A percentile compares a stretch with the other conserved stretches of the same genome.
Conservation (phyloP, 1,140 invertebrate species). For the Campoletis sonorensis region DNA sequence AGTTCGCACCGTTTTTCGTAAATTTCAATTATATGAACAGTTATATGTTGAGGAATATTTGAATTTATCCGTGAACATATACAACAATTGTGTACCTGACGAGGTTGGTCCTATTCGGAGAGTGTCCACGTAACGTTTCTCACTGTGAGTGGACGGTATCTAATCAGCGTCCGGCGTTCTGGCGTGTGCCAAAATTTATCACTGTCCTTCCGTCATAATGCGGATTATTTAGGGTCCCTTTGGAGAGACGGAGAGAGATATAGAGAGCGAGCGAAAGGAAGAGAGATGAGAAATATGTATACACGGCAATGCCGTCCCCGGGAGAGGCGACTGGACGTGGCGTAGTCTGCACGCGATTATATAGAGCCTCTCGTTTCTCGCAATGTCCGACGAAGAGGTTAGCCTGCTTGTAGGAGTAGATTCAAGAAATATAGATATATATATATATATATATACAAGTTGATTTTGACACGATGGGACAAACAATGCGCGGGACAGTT, state of each 20-base stretch:
- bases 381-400: neutral
- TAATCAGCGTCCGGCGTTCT: conserved; percentile 52
- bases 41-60: neutral
- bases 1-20: too few relatives aligned
- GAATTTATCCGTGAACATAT: neutral
- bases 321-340: neutral
- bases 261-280: neutral
- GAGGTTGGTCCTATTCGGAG: neutral
- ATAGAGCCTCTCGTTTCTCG: conserved; percentile 7
- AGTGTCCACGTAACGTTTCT: conserved; percentile 9
- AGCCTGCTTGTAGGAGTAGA: neutral
- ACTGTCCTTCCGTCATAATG: conserved; percentile 61
- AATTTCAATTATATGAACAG: too few relatives aligned
- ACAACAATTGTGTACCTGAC: neutral
- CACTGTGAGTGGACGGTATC: conserved; percentile 43
- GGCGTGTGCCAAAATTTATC: conserved; percentile 60
- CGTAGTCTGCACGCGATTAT: conserved; percentile 2
- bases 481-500: conserved; percentile 31
- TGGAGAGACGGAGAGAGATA: neutral
- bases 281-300: conserved; percentile 4
- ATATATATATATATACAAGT: neutral
- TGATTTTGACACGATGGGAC: conserved; percentile 9
- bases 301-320: neutral
- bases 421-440: neutral
- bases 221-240: conserved; percentile 65